Percentiles rank a stretch among this genome's conserved stretches.
Conservation (phyloP, 1,140 invertebrate genomes). For the Anadara kagoshimensis region DNA sequence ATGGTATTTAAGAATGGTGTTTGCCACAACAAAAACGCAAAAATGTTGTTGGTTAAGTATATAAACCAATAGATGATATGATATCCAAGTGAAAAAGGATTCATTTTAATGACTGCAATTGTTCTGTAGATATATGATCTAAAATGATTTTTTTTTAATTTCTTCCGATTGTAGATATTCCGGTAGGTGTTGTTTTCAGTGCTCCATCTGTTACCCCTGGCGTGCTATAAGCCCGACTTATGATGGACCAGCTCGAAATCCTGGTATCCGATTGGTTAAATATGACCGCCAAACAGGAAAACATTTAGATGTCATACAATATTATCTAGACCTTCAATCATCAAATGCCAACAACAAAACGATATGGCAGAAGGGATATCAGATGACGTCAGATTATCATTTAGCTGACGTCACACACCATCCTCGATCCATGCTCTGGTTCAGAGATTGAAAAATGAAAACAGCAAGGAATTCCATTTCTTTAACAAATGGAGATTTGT, state of each 20-base stretch:
- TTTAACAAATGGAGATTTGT: no score
- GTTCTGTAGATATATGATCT: no score
- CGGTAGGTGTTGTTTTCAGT: not conserved
- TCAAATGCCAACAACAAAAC: not conserved
- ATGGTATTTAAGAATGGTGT: no score
- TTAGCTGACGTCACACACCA: conserved; percentile 5
- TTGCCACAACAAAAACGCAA: no score
- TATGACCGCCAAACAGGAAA: not conserved
- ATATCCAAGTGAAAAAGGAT: no score
- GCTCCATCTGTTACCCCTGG: conserved; percentile 20
- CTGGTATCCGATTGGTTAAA: conserved; percentile 1
- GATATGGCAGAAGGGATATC: not conserved
- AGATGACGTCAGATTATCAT: conserved; percentile 1
- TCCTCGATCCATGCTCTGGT: conserved; percentile 1
- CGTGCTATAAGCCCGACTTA: not conserved
- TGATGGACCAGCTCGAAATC: conserved; percentile 10
- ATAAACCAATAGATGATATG: no score
- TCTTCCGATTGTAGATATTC: not conserved
- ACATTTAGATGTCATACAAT: conserved; percentile 3
- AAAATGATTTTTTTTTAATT: no score
- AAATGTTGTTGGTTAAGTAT: no score
- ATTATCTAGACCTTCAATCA: not conserved
- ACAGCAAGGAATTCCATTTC: no score
- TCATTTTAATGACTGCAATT: no score
- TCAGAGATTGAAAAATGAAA: not conserved